Evolutionary conservation across 2,113 vertebrate species (phyloP).

Genomic region (Puma concolor): DNA sequence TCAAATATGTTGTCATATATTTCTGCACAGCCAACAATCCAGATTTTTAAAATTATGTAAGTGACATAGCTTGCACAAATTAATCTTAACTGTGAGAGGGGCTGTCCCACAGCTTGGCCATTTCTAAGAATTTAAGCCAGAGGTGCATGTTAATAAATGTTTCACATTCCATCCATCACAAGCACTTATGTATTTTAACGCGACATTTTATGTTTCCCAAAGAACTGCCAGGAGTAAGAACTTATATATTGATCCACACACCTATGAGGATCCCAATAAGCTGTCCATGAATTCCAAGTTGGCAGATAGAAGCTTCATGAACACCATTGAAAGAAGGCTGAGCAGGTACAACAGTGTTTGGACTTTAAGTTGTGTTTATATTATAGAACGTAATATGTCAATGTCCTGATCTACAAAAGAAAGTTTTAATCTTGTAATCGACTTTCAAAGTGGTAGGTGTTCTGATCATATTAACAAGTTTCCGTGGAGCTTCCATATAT

Average conservation of each 20-base stretch:
- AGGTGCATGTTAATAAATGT: neutral
- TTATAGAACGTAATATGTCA: neutral
- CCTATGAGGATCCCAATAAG: constrained; percentile 98
- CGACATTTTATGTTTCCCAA: constrained; percentile 79
- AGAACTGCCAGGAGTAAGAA: constrained; percentile 96
- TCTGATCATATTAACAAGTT: neutral
- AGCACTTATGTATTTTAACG: neutral
- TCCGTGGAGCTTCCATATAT: too few relatives aligned
- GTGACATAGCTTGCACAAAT: neutral
- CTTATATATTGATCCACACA: constrained; percentile 98
- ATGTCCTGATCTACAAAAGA: neutral
- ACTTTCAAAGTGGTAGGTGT: neutral
- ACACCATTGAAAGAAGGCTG: constrained; percentile 97
- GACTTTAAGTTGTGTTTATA: neutral
- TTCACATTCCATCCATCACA: neutral
- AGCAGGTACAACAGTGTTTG: constrained; percentile 88
- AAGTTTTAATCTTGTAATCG: neutral
- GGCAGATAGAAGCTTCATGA: constrained; percentile 97
- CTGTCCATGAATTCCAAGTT: constrained; percentile 98
- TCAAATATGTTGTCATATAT: neutral
- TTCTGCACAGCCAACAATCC: neutral
- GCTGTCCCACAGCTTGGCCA: neutral
- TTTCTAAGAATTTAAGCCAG: neutral
- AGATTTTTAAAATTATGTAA: neutral
- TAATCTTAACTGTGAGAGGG: neutral